Evolutionary conservation across 1,140 invertebrate genomes (phyloP).

Genomic region (Drosophila eugracilis): DNA sequence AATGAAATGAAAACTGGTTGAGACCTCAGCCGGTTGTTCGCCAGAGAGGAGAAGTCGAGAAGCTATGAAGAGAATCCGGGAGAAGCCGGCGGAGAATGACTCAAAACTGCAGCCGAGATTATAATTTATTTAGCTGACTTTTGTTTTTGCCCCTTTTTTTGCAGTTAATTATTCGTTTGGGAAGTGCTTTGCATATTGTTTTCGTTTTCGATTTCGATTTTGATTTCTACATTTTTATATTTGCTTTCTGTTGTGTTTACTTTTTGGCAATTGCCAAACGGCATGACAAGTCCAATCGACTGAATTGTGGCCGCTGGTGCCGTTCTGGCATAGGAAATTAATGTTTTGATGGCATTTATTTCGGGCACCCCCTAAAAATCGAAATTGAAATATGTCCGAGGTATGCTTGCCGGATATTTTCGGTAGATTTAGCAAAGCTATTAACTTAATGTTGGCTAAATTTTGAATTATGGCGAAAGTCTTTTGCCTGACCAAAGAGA

Average conservation of each 20-base stretch:
- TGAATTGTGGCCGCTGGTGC: constrained; percentile 16
- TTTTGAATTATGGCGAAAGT: constrained; percentile 26
- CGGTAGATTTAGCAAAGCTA: constrained; percentile 40
- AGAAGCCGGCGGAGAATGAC: constrained; percentile 66
- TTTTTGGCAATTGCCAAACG: constrained; percentile 65
- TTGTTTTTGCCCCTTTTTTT: constrained; percentile 41
- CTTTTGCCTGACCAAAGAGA: not conserved
- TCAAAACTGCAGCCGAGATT: constrained; percentile 64
- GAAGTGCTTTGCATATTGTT: constrained; percentile 61
- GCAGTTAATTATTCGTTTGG: constrained; percentile 54
- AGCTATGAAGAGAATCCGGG: constrained; percentile 33
- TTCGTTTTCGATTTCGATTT: constrained; percentile 30
- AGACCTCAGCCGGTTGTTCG: constrained; percentile 37
- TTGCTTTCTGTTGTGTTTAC: constrained; percentile 41
- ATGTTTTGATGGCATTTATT: constrained; percentile 54
- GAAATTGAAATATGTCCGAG: constrained; percentile 42
- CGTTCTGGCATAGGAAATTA: constrained; percentile 50
- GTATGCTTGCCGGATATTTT: constrained; percentile 25
- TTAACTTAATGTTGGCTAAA: constrained; percentile 37
- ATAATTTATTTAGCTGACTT: constrained; percentile 27
- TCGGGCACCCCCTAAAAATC: constrained; percentile 38
- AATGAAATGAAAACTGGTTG: constrained; percentile 70
- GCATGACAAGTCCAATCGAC: constrained; percentile 45
- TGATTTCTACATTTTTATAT: constrained; percentile 16
- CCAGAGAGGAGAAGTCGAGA: constrained; percentile 25